phyloP scores from a whole-genome alignment of 2,888 invertebrate species.

The Lasioglossum vierecki region DNA sequence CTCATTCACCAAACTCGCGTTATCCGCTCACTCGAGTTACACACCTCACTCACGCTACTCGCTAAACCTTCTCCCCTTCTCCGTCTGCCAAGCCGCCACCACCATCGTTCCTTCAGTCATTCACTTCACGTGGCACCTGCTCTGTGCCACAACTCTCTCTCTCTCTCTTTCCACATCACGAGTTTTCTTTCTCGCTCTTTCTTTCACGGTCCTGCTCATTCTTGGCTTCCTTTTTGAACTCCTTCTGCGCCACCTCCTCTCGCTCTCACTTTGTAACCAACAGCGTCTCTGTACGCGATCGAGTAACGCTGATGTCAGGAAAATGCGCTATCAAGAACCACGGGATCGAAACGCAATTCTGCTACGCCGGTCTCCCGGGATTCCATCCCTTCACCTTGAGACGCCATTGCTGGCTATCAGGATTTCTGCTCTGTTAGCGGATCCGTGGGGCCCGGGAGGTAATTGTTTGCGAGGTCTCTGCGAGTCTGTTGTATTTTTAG shows the following conservation, averaged over 20 bases:
- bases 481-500: not conserved
- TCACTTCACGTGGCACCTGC: conserved; percentile 72
- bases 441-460: not conserved
- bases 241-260: not conserved
- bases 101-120: conserved; percentile 69
- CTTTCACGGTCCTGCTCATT: not conserved
- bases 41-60: conserved; percentile 67
- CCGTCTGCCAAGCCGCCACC: conserved; percentile 50
- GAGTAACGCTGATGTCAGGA: conserved; percentile 48
- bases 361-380: conserved; percentile 39
- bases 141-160: conserved; percentile 50
- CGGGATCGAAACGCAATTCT: conserved; percentile 59
- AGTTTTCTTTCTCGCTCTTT: conserved; percentile 3
- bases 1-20: conserved; percentile 76
- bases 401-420: conserved; percentile 12
- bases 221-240: conserved; percentile 6
- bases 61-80: conserved; percentile 63
- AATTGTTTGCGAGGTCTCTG: not conserved
- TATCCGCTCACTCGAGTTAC: conserved; percentile 75
- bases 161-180: conserved; percentile 1
- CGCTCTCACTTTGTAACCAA: conserved; percentile 30
- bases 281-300: conserved; percentile 26
- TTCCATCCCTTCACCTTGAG: conserved; percentile 9
- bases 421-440: conserved; percentile 14
- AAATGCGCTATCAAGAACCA: conserved; percentile 53